Evolutionary conservation across 1,140 invertebrate species (phyloP).

Genomic region (Euura lappo): DNA sequence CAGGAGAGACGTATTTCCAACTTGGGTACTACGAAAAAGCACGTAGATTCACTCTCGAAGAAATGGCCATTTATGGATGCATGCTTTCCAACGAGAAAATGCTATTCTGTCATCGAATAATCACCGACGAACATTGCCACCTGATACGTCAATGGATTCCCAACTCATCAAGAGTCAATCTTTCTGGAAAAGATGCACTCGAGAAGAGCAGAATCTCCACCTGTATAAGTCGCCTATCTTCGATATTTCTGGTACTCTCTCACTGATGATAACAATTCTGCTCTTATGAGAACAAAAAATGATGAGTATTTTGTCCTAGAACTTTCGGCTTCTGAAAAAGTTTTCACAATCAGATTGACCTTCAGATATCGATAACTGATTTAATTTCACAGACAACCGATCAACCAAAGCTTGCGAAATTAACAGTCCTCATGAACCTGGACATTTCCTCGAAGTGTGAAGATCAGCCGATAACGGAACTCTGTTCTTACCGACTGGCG

Average conservation of each 20-base stretch:
- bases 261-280: not conserved
- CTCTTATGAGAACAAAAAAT: not conserved
- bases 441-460: not conserved
- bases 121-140: not conserved
- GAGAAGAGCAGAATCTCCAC: not conserved
- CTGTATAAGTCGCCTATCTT: not conserved
- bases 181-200: not conserved
- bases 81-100: not conserved
- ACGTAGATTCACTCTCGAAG: not conserved
- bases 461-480: slow-evolving; percentile 25
- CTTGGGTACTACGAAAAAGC: not conserved
- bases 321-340: too few relatives aligned
- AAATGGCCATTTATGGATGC: not conserved
- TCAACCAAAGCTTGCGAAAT: not conserved
- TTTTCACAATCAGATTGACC: too few relatives aligned
- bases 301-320: too few relatives aligned
- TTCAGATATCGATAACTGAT: too few relatives aligned
- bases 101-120: not conserved
- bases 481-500: slow-evolving; percentile 27
- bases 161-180: not conserved
- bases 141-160: not conserved
- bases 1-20: not conserved
- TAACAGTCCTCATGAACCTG: not conserved
- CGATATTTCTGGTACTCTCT: not conserved
- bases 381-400: not conserved